Base-by-base conservation (phyloP, 92 coral and sea anemone genomes). In the Epizoanthus stellaris region DNA sequence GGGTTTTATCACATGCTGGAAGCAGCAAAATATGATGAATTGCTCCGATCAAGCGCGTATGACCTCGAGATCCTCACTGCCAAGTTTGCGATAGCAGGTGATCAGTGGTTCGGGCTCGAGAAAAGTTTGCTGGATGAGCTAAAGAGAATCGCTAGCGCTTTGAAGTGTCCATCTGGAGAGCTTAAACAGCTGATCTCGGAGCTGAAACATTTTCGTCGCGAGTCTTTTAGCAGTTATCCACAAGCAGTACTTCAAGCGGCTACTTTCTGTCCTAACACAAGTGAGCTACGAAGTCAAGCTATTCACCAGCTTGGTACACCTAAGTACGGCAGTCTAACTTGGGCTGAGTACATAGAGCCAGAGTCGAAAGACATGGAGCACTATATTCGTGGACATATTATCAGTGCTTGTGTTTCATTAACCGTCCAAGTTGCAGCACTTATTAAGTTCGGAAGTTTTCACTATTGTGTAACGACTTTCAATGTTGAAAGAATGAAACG, bases 41-140 rank as follows among this genome's bases (percentile, higher is more conserved):
- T 61, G 17, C 70, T 77, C 34, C 62, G 23, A 47, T 3, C 21
- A 39, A 59, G 36, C 49, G 58, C 38, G 13, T 39, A 39, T 6
- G 71, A 77, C 23, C 21, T 77, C 14, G 82, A 77, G 15, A 34
- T 77, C 64, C 82, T 77, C 5, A 61, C 82, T n/a, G 30, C 47
- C 8, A 42, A 61, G 82, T 36, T 60, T 38, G 39, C 45, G 4
- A 9, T 39, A 60, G 17, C 58, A 10, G 43, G 11, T 49, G 38
- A 7, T 62, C 58, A 57, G 42, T 20, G 40, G 5, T 4, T 36
- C 10, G 52, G 52, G 52, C 52, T 45, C 8, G 1, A 45, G n/a
- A 9, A 17, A 42, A n/a, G 56, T 19, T n/a, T 76, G 54, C 39
- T 76, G 47, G 70, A 76, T 57, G 38, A 30, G 21, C 6, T 76